A percentile compares a stretch with the other conserved stretches of the same genome.
Conservation (phyloP, 1,140 invertebrate species). For the Octopus bimaculoides region DNA sequence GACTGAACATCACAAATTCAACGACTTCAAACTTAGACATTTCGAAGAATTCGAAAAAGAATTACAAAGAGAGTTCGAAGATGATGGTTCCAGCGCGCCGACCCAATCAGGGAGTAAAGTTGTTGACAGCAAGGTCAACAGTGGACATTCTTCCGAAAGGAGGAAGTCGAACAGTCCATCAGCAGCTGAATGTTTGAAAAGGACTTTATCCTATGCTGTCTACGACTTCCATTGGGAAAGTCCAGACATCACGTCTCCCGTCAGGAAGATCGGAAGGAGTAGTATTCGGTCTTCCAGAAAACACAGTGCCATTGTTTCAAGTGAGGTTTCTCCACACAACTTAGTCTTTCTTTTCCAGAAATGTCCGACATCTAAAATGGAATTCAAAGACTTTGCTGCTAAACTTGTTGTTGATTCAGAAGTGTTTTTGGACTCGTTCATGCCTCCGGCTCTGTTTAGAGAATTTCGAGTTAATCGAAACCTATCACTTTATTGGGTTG, state of each 20-base stretch:
- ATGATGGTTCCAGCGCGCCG: not conserved
- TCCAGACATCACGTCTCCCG: constrained; percentile 37
- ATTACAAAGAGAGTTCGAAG: constrained; percentile 21
- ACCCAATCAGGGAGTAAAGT: not conserved
- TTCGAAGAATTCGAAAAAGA: constrained; percentile 48
- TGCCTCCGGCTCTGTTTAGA: constrained; percentile 27
- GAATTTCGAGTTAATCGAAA: constrained; percentile 27
- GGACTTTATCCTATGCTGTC: constrained; percentile 33
- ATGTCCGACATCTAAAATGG: constrained; percentile 25
- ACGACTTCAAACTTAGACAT: constrained; percentile 37
- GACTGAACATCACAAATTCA: constrained; percentile 24
- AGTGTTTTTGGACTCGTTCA: constrained; percentile 36
- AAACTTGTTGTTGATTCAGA: constrained; percentile 36
- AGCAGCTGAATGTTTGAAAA: constrained; percentile 25
- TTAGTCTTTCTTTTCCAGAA: constrained; percentile 31
- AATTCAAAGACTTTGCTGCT: constrained; percentile 30
- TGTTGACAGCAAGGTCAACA: not conserved
- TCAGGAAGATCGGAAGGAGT: constrained; percentile 10
- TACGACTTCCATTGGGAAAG: constrained; percentile 43
- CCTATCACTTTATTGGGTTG: constrained; percentile 34
- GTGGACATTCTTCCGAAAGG: not conserved
- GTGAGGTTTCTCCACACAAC: constrained; percentile 16
- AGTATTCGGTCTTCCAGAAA: not conserved
- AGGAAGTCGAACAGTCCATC: not conserved
- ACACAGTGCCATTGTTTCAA: not conserved